These are phyloP conservation scores for Nasonovia ribisnigri DNA, from an alignment of 2,888 invertebrate species.

Conservation along the genomic window DNA sequence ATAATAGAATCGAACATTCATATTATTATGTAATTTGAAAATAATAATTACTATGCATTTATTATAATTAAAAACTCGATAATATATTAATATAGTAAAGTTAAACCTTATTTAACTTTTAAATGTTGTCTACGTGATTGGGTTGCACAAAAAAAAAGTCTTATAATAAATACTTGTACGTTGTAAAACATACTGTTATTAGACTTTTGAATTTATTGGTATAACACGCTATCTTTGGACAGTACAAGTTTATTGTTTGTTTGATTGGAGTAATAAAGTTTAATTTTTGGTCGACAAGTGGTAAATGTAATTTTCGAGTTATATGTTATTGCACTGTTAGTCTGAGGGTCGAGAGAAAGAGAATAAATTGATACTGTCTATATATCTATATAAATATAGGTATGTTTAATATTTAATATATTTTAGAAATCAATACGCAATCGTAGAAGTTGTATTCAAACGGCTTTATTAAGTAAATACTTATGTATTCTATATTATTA, in stretches of 20 bases:
- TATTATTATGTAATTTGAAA: background rate
- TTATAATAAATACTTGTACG: background rate
- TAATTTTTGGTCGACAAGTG: background rate
- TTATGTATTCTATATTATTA: background rate
- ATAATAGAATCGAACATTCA: background rate
- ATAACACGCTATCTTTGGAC: background rate
- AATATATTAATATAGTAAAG: background rate
- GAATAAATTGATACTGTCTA: background rate
- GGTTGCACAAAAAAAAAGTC: background rate
- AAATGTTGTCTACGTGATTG: background rate
- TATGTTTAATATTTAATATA: background rate
- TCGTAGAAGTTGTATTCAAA: background rate
- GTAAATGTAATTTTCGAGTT: background rate
- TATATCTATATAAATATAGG: background rate
- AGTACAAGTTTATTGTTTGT: background rate
- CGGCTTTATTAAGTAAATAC: background rate
- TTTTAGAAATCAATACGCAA: constrained; percentile 11
- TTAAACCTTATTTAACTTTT: background rate
- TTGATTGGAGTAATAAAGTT: constrained; percentile 27
- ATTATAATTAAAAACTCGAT: background rate
- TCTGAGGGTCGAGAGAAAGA: background rate
- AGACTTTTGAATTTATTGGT: background rate
- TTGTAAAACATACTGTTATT: background rate
- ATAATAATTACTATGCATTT: background rate
- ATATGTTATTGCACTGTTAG: background rate